Conservation (phyloP, 2,888 invertebrate species). For the Cryptocephalus moraei region DNA sequence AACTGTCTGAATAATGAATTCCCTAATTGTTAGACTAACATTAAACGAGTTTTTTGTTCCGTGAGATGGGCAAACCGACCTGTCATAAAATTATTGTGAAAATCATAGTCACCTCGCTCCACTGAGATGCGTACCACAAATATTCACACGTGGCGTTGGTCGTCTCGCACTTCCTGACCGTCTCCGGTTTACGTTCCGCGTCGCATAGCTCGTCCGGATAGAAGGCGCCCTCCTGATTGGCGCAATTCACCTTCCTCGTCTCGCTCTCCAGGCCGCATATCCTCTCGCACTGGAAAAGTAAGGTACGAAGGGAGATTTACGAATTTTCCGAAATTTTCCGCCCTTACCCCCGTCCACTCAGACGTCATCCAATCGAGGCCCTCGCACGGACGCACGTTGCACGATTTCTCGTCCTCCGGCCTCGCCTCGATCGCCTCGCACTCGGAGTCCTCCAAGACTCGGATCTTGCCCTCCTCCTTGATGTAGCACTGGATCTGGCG, state of each 20-base stretch:
- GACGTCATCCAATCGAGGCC: constrained; percentile 87
- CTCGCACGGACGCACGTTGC: constrained; percentile 73
- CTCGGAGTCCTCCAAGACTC: constrained; percentile 54
- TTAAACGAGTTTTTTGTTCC: too few relatives aligned
- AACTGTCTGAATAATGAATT: too few relatives aligned
- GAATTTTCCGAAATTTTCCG: too few relatives aligned
- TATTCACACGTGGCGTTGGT: constrained; percentile 55
- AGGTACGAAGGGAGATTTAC: too few relatives aligned
- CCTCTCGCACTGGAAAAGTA: constrained; percentile 54
- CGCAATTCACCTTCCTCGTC: constrained; percentile 64
- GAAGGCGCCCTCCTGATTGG: constrained; percentile 56
- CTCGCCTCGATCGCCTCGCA: constrained; percentile 53
- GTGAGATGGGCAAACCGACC: too few relatives aligned
- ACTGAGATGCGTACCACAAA: constrained; percentile 85
- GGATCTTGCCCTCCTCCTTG: constrained; percentile 52
- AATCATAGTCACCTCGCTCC: constrained; percentile 65
- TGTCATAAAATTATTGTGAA: too few relatives aligned
- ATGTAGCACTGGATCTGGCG: constrained; percentile 73
- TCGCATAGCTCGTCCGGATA: constrained; percentile 60
- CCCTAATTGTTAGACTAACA: too few relatives aligned
- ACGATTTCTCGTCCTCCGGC: constrained; percentile 59
- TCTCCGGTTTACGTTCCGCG: constrained; percentile 51
- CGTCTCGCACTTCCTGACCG: constrained; percentile 55
- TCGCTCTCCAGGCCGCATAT: constrained; percentile 66
- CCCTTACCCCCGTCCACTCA: constrained; percentile 80